Conservation (phyloP, 2,888 invertebrate genomes). For the Diaperis boleti region DNA sequence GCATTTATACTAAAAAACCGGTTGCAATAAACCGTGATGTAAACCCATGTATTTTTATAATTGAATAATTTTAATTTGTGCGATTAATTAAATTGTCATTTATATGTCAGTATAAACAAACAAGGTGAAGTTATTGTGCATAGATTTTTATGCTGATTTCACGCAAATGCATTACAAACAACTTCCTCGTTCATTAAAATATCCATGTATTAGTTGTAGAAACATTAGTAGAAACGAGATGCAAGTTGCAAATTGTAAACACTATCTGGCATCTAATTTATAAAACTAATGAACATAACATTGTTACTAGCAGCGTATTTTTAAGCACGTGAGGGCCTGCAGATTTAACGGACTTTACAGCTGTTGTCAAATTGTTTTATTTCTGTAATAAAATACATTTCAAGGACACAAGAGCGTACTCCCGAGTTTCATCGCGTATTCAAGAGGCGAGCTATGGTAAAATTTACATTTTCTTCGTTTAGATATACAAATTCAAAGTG, state of each 20-base stretch:
- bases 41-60: no score
- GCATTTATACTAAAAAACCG: background rate
- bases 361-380: conserved; percentile 5
- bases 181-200: conserved; percentile 40
- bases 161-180: conserved; percentile 38
- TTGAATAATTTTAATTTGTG: conserved; percentile 5
- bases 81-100: conserved; percentile 23
- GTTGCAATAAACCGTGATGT: no score
- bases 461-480: conserved; percentile 4
- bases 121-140: conserved; percentile 33
- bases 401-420: background rate
- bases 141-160: conserved; percentile 34
- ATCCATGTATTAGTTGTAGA: conserved; percentile 13
- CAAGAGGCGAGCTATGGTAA: background rate
- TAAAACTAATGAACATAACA: conserved; percentile 10
- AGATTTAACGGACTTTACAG: conserved; percentile 1
- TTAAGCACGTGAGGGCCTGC: background rate
- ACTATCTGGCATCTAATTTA: conserved; percentile 2
- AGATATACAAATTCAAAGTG: background rate
- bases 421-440: background rate
- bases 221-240: conserved; percentile 6
- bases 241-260: background rate
- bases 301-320: background rate
- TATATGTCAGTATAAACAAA: conserved; percentile 13
- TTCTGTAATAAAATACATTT: conserved; percentile 1